Percentiles rank a stretch among this genome's conserved stretches.
These are phyloP conservation scores for Myotis myotis DNA, from an alignment of 2,797 vertebrate genomes.

Conservation along the genomic window DNA sequence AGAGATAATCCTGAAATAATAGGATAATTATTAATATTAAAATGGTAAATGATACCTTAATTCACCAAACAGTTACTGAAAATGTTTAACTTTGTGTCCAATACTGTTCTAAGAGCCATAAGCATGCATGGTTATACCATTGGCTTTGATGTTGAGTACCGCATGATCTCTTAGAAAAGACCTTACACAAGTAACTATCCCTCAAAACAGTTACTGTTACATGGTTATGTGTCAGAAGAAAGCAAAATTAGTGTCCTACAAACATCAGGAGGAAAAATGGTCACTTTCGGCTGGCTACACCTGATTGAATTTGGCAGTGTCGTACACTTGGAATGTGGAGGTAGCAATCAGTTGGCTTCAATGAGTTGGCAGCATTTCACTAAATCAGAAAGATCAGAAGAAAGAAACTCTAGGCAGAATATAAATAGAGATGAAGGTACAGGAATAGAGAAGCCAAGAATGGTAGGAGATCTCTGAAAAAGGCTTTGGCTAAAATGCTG, in stretches of 20 bases:
- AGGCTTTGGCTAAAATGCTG: background rate
- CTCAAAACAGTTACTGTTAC: background rate
- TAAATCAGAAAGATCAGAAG: background rate
- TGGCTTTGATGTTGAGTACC: background rate
- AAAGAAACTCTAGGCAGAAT: background rate
- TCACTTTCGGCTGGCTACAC: background rate
- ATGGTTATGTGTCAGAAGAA: background rate
- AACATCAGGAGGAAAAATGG: background rate
- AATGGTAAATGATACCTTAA: background rate
- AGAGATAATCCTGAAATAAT: background rate
- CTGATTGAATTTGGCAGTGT: background rate
- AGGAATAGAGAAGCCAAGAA: background rate
- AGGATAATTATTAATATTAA: background rate
- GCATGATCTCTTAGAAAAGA: background rate
- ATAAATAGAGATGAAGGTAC: background rate
- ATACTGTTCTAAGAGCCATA: background rate
- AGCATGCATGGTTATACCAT: background rate
- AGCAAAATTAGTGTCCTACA: background rate
- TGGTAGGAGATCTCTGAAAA: background rate
- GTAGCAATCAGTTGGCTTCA: background rate
- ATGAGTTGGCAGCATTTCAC: background rate
- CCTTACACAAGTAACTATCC: background rate
- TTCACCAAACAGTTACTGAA: background rate
- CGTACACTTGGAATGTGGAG: background rate
- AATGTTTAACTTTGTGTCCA: background rate